Evolutionary conservation across 2,888 invertebrate species (phyloP), one percentile per base, ranked within the genome.

Genomic region (Diarsia mendica): DNA sequence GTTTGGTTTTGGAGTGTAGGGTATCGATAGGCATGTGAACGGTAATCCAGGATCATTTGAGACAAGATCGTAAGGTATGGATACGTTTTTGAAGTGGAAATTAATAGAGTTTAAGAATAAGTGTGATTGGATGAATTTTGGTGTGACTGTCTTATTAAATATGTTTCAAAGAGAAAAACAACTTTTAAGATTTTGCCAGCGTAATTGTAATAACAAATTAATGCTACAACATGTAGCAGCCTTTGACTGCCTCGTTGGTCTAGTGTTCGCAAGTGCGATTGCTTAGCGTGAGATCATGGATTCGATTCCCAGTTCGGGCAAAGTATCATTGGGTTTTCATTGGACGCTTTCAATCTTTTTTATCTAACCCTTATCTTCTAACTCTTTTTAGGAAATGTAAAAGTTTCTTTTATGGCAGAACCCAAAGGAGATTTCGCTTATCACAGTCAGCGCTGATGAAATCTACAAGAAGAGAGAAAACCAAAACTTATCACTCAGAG

Each of bases 1-100:
- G n/a, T n/a, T 83, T 67, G 69, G 46, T 72, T 84, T 83, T 87
- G 23, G 18, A 46, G 67, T 75, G 68, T 49, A n/a, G 48, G 49
- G 44, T 55, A 51, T 63, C 53, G 72, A 51, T 75, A 80, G 84
- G 84, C 77, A 87, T 88, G 79, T 85, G 83, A 80, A 75, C 84
- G 81, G 91, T 94, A 94, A 94, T 93, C 94, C 92, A 79, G 92
- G 93, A 94, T 94, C 93, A 94, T 91, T 92, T 89, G 91, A 93
- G 91, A 93, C 90, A 85, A 81, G 91, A 91, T 90, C 88, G 87
- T 87, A 87, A 89, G 90, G 88, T 90, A 84, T 82, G 86, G 89
- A 90, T 91, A 86, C 84, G 89, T 89, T 86, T 91, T 87, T 77
- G 80, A 84, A 78, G 83, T 83, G 60, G 53, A 82, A 64, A 82